These are phyloP conservation scores for Archips crataeganus DNA, from an alignment of 2,888 invertebrate genomes.

Conservation along the genomic window DNA sequence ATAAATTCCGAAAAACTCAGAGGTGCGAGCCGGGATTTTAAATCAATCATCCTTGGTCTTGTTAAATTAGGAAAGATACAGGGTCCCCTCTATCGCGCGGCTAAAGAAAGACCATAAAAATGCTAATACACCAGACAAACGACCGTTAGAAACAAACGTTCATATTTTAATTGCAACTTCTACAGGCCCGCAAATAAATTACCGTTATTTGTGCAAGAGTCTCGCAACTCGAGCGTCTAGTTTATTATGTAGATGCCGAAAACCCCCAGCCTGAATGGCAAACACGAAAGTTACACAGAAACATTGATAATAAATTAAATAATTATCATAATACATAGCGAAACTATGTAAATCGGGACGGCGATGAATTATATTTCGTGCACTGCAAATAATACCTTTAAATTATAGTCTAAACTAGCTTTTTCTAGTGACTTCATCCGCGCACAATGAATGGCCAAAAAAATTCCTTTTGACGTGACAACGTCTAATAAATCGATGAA, in stretches of 20 bases:
- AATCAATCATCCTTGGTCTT: no score
- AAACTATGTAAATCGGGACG: slow-evolving; percentile 9
- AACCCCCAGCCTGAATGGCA: neutral
- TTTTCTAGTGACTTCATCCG: no score
- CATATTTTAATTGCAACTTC: neutral
- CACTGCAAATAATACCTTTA: neutral
- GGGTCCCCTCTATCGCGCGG: no score
- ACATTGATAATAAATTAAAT: slow-evolving; percentile 22
- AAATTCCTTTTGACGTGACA: no score
- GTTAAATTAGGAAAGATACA: no score
- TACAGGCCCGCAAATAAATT: neutral
- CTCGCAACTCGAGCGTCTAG: neutral
- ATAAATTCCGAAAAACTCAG: no score
- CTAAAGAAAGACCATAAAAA: neutral
- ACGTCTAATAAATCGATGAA: no score
- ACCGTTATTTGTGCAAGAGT: neutral
- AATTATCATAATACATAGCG: slow-evolving; percentile 25
- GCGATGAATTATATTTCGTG: neutral
- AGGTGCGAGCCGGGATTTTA: no score
- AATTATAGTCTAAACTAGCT: neutral
- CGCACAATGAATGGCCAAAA: no score
- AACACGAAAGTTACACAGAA: neutral
- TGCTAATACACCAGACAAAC: neutral
- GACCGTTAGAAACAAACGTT: neutral
- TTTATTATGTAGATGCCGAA: neutral